Base-by-base conservation (phyloP, 2,113 vertebrate genomes). In the Onychostoma macrolepis region DNA sequence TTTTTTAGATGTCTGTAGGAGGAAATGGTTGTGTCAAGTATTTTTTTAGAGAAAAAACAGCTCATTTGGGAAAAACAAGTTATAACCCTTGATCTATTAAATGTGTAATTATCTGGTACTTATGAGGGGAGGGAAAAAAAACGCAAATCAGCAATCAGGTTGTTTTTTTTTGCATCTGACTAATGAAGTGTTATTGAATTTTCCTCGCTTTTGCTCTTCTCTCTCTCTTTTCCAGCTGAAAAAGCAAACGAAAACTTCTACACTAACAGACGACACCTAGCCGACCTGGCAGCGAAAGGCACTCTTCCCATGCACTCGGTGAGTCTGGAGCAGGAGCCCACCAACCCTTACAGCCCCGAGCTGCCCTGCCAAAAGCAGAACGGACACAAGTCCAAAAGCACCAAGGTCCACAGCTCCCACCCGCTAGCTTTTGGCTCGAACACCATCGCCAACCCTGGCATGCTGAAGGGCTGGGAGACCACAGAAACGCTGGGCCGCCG, bases 171-270 rank as follows among this genome's bases (percentile, higher is more conserved):
- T 67, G 43, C 28, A 5, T 85, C 41, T 67, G 43, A 43, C 9
- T 80, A 71, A 80, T 71, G 11, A 76, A 63, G 6, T 83, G 61
- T 71, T 38, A 53, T 78, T 67, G 15, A 65, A 71, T 48, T 84
- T 15, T 61, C n/a, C 48, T 72, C 19, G 38, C 36, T n/a, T 8
- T 13, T 61, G 63, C 28, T 83, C 76, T 90, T 87, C 13, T 89
- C 33, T 88, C n/a, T 91, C 36, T 83, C 84, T 92, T 89, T 53
- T 87, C 80, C 38, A 99, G 97, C 98, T 38, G 97, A 99, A 92
- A 99, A 98, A 93, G 96, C 96, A 15, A 97, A 95, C 0, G 96
- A 97, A 0, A 95, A 97, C 94, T 98, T 97, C 96, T 98, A 97
- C 92, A 93, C 92, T 89, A 97, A 96, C 88, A 95, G 97, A 13